These are phyloP conservation scores for Cryptotermes secundus DNA, from an alignment of 1,140 invertebrate genomes.

Conservation along the genomic window DNA sequence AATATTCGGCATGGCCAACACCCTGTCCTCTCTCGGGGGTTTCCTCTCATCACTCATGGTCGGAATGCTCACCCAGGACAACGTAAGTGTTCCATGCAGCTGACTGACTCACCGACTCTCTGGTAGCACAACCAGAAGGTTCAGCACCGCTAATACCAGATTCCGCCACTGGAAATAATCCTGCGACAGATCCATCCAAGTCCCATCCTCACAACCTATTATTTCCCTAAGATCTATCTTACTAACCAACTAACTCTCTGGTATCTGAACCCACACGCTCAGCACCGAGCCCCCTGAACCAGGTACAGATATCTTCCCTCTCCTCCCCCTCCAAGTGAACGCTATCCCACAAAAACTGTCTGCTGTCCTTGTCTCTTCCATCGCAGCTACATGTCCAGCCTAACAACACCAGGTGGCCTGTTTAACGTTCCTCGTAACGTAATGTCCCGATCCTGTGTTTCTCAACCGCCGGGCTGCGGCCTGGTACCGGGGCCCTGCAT, in stretches of 20 bases:
- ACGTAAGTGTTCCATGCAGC: slow-evolving; percentile 55
- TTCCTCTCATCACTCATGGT: slow-evolving; percentile 83
- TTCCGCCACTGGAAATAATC: neutral
- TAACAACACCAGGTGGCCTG: too few relatives aligned
- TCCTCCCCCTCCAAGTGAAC: too few relatives aligned
- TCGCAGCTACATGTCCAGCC: too few relatives aligned
- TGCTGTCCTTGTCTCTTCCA: too few relatives aligned
- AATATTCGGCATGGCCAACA: slow-evolving; percentile 89
- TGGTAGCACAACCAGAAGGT: neutral
- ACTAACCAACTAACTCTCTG: neutral
- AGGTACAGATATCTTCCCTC: too few relatives aligned
- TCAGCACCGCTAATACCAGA: neutral
- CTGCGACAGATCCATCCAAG: neutral
- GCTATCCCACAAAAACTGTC: neutral
- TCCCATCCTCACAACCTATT: neutral
- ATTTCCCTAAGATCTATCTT: neutral
- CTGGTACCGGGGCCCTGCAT: too few relatives aligned
- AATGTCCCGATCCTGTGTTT: too few relatives aligned
- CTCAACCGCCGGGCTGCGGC: too few relatives aligned
- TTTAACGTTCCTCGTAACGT: too few relatives aligned
- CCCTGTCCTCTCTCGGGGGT: slow-evolving; percentile 83
- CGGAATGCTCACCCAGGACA: slow-evolving; percentile 73
- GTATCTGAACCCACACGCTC: too few relatives aligned
- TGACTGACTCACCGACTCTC: neutral
- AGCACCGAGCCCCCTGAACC: too few relatives aligned